Conservation (phyloP, 2,113 vertebrate species). For the Melanostigma gelatinosum region DNA sequence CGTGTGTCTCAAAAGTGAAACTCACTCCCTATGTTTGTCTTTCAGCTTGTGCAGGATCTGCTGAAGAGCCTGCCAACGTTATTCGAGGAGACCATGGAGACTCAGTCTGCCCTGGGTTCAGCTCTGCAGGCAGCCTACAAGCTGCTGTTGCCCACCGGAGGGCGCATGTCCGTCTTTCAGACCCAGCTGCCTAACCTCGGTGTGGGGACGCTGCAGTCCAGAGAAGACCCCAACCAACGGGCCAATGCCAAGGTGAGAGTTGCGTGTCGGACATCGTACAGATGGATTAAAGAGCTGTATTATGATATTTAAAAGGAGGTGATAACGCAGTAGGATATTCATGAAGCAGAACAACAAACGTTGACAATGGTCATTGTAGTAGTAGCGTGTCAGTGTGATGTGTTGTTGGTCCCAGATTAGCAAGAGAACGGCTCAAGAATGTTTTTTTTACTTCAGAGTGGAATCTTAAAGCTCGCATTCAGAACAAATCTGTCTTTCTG, state of each 20-base stretch:
- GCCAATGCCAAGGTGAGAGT: conserved; percentile 90
- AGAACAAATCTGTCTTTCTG: too few relatives aligned
- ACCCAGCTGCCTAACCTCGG: conserved; percentile 95
- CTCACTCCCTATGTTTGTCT: conserved; percentile 17
- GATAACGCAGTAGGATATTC: background rate
- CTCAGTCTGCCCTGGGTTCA: conserved; percentile 94
- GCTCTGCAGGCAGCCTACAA: conserved; percentile 95
- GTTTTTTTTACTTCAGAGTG: background rate
- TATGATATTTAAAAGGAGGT: too few relatives aligned
- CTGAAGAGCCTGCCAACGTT: conserved; percentile 91
- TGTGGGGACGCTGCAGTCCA: conserved; percentile 89
- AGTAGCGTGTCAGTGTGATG: background rate
- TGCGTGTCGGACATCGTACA: too few relatives aligned
- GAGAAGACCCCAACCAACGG: conserved; percentile 94
- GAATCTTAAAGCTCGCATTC: too few relatives aligned
- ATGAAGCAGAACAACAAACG: background rate
- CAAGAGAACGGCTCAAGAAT: background rate
- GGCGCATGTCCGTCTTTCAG: conserved; percentile 95
- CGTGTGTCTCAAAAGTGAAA: background rate
- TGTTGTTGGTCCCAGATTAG: background rate
- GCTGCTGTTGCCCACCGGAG: conserved; percentile 93
- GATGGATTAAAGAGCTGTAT: background rate
- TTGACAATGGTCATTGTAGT: background rate
- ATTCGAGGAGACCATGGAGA: conserved; percentile 95
- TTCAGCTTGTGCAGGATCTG: conserved; percentile 93